Conservation (phyloP, 2,888 invertebrate species). For the Amiota minor region DNA sequence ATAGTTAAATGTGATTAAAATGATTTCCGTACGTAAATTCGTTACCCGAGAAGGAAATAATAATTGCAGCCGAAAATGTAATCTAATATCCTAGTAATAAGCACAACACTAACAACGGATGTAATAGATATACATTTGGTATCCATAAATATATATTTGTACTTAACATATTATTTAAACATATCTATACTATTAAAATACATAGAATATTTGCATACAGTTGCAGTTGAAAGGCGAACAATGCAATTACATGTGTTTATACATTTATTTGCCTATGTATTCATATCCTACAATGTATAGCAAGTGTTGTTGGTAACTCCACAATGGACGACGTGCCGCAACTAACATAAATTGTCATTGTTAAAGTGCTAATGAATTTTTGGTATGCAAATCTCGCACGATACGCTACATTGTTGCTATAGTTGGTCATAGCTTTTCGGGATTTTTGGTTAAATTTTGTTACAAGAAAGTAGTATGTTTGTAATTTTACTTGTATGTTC, state of each 20-base stretch:
- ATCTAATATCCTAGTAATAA: constrained; percentile 55
- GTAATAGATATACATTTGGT: neutral
- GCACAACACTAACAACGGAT: constrained; percentile 13
- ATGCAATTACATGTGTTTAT: neutral
- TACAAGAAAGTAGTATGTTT: too few relatives aligned
- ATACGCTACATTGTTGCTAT: too few relatives aligned
- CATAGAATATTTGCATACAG: neutral
- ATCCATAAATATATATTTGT: neutral
- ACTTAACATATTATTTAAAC: neutral
- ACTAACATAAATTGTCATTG: constrained; percentile 56
- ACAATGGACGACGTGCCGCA: constrained; percentile 35
- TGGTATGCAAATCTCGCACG: constrained; percentile 51
- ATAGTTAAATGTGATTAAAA: constrained; percentile 34
- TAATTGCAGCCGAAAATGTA: constrained; percentile 45
- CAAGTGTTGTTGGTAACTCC: neutral
- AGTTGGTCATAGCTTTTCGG: too few relatives aligned
- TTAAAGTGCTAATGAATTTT: constrained; percentile 60
- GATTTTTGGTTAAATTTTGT: too few relatives aligned
- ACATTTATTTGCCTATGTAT: constrained; percentile 3
- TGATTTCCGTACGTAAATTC: constrained; percentile 38
- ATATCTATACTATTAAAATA: neutral
- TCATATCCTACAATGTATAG: neutral
- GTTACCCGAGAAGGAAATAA: constrained; percentile 51
- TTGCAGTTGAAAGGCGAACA: neutral
- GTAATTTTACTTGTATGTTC: too few relatives aligned